Evolutionary conservation across 2,888 invertebrate genomes (phyloP), one percentile per base, ranked within the genome.

Genomic region (Craniophora ligustri): DNA sequence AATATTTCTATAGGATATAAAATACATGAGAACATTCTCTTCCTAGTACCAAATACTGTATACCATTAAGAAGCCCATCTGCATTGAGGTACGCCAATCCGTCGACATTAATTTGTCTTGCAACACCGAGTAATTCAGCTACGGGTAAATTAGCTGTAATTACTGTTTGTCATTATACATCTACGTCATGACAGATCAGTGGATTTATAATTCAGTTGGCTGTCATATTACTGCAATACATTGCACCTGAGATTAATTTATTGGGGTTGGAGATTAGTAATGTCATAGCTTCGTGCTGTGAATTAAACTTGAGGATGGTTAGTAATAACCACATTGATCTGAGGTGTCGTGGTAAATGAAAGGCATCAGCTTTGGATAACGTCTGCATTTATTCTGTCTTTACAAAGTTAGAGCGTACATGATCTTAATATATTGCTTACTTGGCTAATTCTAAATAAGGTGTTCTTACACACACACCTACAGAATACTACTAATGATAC

Each of bases 71-170:
- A 46, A 34, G 30, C n/a, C n/a, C n/a, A 36, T 60, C 36, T 34
- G 11, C 18, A 18, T 61, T 41, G 40, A 32, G 14, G 41, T 19
- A 61, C 14, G n/a, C n/a, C 35, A 45, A 13, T 13, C 26, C n/a
- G n/a, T 21, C 44, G 14, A 13, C 13, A 39, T 23, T 61, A 61
- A 62, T 67, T 62, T 30, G 10, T 39, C 67, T 62, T 62, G 36
- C 62, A 36, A 30, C 62, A 61, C 44, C 39, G 3, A 28, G 40
- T 51, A 38, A 53, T 41, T 59, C 11, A 51, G 35, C 45, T 38
- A 50, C 47, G 56, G 46, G 59, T 23, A 48, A 62, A 72, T 41
- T 48, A 48, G 34, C 46, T 6, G n/a, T 72, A 56, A 68, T 56
- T 55, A 31, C 23, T 40, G 32, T 35, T 46, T 68, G 39, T 48